Base-by-base conservation (phyloP, 37 sponge, comb jelly and placozoan species). In the Agelas oroides region DNA sequence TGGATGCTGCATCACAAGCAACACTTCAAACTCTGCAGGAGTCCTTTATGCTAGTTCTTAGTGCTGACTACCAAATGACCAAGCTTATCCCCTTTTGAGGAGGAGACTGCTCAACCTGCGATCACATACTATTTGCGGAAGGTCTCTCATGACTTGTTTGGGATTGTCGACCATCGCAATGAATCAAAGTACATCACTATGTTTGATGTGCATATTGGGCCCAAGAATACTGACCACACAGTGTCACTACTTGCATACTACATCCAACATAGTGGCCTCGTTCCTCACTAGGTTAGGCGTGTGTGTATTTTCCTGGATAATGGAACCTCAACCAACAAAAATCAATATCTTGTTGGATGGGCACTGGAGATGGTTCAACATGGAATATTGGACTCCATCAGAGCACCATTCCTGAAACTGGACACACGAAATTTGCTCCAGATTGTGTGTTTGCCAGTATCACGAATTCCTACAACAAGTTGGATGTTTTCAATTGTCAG, bases 51-150 rank as follows among this genome's bases (percentile, higher is more conserved):
- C 62, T 86, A n/a, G 85, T 84, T 0, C n/a, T 86, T 1, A 57
- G 56, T 24, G 86, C 78, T 5, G 88, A 80, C 59, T 87, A 80
- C 52, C 88, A 87, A 56, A 79, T 78, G 79, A 40, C 37, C 46
- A 87, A 87, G 52, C 62, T 88, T 34, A 71, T 87, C 56, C 88
- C 88, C 28, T 70, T 80, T 52, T 87, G 88, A 75, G 87, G 88
- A 46, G 18, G 23, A 35, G 17, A 33, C 76, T 37, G 75, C 80
- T 23, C 88, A 87, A 28, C 81, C 81, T 23, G 76, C 81, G 3
- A 56, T 58, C 5, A 76, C 85, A 0, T 84, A 84, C 30, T 84
- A 84, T 40, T 24, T 84, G 25, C 85, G 76, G 24, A 87, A 80
- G 27, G n/a, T 88, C 5, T 62, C 38, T 17, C 71, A 81, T 76